These are phyloP conservation scores for Lagopus leucura DNA, from an alignment of 2,113 vertebrate species.

Conservation along the genomic window DNA sequence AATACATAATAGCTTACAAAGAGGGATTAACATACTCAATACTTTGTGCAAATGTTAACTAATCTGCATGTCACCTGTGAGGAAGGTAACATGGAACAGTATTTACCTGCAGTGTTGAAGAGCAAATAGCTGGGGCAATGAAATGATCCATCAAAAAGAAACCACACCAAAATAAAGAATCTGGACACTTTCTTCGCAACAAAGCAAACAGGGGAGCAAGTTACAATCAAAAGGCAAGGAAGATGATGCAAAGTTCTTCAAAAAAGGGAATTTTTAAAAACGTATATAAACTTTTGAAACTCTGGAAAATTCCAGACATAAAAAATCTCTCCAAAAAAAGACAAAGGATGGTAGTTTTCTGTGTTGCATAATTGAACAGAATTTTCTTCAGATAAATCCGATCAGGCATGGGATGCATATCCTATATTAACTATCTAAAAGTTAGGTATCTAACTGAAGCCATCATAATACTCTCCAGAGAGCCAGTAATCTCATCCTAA, in stretches of 20 bases:
- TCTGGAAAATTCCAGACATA: background rate
- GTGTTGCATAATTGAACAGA: background rate
- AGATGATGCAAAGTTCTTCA: background rate
- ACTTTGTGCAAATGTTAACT: background rate
- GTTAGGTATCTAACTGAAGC: slow-evolving; percentile 20
- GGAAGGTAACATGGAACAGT: background rate
- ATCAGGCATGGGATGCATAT: background rate
- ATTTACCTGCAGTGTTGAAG: background rate
- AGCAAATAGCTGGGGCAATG: background rate
- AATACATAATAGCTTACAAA: background rate
- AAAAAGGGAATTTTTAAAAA: background rate
- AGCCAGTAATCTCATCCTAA: slow-evolving; percentile 45
- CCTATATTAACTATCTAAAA: slow-evolving; percentile 11
- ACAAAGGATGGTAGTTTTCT: background rate
- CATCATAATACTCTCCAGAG: slow-evolving; percentile 37
- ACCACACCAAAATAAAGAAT: background rate
- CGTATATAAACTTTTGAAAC: background rate
- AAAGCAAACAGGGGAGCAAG: background rate
- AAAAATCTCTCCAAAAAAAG: background rate
- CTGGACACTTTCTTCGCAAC: background rate
- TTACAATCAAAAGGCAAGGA: background rate
- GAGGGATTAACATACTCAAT: background rate
- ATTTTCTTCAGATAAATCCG: background rate
- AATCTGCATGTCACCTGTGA: background rate
- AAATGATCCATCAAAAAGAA: background rate